Percentiles rank a stretch among this genome's conserved stretches.
These are phyloP conservation scores for Scophthalmus maximus DNA, from an alignment of 2,113 vertebrate genomes.

Conservation along the genomic window DNA sequence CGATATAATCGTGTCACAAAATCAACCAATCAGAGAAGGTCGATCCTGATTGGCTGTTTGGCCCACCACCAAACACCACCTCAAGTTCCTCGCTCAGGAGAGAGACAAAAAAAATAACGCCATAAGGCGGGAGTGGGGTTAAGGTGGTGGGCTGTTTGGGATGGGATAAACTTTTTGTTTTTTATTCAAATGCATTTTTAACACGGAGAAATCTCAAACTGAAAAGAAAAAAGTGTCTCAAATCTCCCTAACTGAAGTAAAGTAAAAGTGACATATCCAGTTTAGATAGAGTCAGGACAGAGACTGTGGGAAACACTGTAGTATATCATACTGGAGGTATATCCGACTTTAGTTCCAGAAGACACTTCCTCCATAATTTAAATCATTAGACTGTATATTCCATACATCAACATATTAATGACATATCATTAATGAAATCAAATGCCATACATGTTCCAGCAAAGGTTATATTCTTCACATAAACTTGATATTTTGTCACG, in stretches of 20 bases:
- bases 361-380: no score
- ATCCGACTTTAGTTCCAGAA: neutral
- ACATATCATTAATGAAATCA: no score
- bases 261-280: neutral
- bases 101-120: no score
- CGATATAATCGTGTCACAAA: no score
- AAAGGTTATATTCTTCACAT: neutral
- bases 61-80: no score
- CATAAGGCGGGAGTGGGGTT: no score
- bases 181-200: neutral
- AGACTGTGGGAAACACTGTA: neutral
- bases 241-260: neutral
- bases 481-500: neutral
- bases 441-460: no score
- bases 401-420: neutral
- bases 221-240: neutral
- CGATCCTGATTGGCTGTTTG: no score
- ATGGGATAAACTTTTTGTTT: neutral
- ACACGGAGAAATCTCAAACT: neutral
- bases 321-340: neutral
- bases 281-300: neutral
- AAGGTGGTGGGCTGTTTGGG: neutral
- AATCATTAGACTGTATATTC: no score
- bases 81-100: no score
- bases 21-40: no score